A percentile compares a stretch with the other conserved stretches of the same genome.
These are phyloP conservation scores for Graptemys geographica DNA, from an alignment of 2,797 vertebrate genomes.

Conservation along the genomic window DNA sequence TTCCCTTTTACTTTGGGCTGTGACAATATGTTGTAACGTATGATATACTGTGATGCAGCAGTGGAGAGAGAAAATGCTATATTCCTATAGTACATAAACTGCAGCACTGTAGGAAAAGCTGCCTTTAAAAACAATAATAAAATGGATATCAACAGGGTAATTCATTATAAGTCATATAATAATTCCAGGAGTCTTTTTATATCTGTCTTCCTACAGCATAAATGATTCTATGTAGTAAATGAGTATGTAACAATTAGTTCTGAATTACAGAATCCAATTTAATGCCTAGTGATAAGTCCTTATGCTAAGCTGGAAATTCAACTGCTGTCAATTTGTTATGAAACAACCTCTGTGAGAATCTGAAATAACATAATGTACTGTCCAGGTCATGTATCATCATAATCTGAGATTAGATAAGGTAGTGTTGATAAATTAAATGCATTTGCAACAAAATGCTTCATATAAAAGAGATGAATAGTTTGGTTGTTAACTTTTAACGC, in stretches of 20 bases:
- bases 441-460: slow-evolving; percentile 50
- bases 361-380: slow-evolving; percentile 45
- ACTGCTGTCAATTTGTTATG: slow-evolving; percentile 41
- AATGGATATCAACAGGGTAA: slow-evolving; percentile 44
- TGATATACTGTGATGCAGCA: background rate
- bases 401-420: slow-evolving; percentile 60
- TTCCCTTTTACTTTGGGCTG: background rate
- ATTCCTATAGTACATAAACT: background rate
- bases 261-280: slow-evolving; percentile 59
- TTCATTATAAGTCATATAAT: slow-evolving; percentile 9
- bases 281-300: slow-evolving; percentile 56
- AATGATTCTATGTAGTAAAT: slow-evolving; percentile 65
- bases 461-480: slow-evolving; percentile 21
- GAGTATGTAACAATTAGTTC: slow-evolving; percentile 62
- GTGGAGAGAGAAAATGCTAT: background rate
- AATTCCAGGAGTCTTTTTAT: slow-evolving; percentile 57
- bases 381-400: slow-evolving; percentile 45
- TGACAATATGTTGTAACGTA: background rate
- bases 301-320: slow-evolving; percentile 48
- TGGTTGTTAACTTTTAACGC: slow-evolving; percentile 48
- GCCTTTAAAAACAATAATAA: slow-evolving; percentile 30
- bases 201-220: slow-evolving; percentile 49
- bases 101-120: background rate
- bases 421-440: slow-evolving; percentile 64
- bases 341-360: slow-evolving; percentile 52